Conservation (phyloP, 2,797 vertebrate species). For the Anomalospiza imberbis region DNA sequence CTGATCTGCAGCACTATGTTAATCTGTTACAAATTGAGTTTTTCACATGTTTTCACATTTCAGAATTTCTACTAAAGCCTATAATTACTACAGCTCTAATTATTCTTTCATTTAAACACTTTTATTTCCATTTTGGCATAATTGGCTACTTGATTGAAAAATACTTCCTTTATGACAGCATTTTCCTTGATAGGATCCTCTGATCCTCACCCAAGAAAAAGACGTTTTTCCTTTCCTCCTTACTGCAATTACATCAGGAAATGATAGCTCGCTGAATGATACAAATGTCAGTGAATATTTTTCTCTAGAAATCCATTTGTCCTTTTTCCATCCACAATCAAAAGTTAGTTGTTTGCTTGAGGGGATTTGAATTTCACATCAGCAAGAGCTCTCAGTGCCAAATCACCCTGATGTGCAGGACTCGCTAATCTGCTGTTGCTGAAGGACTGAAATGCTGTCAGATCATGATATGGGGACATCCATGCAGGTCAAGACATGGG, state of each 20-base stretch:
- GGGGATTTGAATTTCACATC: conserved; percentile 2
- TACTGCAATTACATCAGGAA: conserved; percentile 11
- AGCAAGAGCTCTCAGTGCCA: background rate
- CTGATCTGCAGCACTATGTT: background rate
- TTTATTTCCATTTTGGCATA: conserved; percentile 25
- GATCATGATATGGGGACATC: accelerated
- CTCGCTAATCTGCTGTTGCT: accelerated
- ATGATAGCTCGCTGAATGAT: background rate
- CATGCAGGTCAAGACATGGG: background rate
- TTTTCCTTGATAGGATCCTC: background rate
- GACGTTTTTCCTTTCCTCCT: conserved; percentile 5
- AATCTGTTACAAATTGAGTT: background rate
- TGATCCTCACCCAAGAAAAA: conserved; percentile 24
- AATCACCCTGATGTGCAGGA: background rate
- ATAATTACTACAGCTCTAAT: conserved; percentile 10
- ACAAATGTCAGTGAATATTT: background rate
- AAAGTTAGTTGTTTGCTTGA: background rate
- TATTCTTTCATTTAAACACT: conserved; percentile 40
- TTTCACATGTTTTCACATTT: conserved; percentile 8
- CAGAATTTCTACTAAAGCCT: conserved; percentile 13
- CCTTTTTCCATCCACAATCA: background rate
- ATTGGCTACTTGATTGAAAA: background rate
- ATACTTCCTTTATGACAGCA: background rate
- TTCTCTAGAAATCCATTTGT: background rate
- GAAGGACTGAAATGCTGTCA: background rate